Evolutionary conservation across 1,140 invertebrate species (phyloP).

Genomic region (silkworm (Bombyx mori)): ASM3026992v2 NC_085114.1:3273001-3273500

Average conservation of each 20-base stretch:
- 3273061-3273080: slow-evolving; percentile 80
- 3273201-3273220: slow-evolving; percentile 90
- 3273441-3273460: slow-evolving; percentile 98
- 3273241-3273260: slow-evolving; percentile 96
- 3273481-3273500: slow-evolving; percentile 98
- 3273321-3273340: slow-evolving; percentile 97
- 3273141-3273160: slow-evolving; percentile 81
- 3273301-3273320: slow-evolving; percentile 98
- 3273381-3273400: slow-evolving; percentile 94
- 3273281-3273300: slow-evolving; percentile 97
- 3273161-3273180: slow-evolving; percentile 89
- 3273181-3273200: slow-evolving; percentile 89
- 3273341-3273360: slow-evolving; percentile 95
- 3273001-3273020: slow-evolving; percentile 81
- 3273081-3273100: slow-evolving; percentile 70
- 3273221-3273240: slow-evolving; percentile 84
- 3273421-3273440: slow-evolving; percentile 95
- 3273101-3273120: slow-evolving; percentile 78
- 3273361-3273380: slow-evolving; percentile 94
- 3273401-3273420: slow-evolving; percentile 91
- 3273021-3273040: slow-evolving; percentile 80
- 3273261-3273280: slow-evolving; percentile 98
- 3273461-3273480: slow-evolving; percentile 99
- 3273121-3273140: slow-evolving; percentile 81
- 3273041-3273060: slow-evolving; percentile 76